Evolutionary conservation across 2,797 vertebrate genomes (phyloP), one percentile per base, ranked within the genome.

Genomic region (Oreochromis grahami): DNA sequence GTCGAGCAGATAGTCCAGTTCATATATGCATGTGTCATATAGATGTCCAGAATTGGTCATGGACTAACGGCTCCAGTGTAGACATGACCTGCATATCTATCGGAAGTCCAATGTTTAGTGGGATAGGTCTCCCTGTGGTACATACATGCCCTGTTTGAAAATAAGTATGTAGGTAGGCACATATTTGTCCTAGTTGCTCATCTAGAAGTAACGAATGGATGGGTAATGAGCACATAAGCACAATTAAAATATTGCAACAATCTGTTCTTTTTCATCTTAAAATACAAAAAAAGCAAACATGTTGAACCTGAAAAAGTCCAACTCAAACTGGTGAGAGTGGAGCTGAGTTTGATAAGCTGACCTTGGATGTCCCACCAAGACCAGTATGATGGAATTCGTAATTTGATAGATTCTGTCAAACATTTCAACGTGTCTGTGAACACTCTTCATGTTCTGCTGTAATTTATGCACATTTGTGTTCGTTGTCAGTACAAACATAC

Each of bases 401-500:
- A 29, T 70, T 60, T 65, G 14, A 81, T 65, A 38, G 52, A 65
- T 63, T 36, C 72, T 82, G 76, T 88, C 85, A 76, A 53, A 77
- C 14, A 36, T 10, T 48, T 14, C 4, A 26, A 21, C 17, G 2
- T 81, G 36, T 87, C 86, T 84, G 19, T 77, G 24, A 74, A 60
- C 10, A 21, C 10, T 4, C 48, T 76, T 43, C 56, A 34, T 79
- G 45, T 82, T 60, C 55, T 51, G 38, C n/a, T 52, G n/a, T 34
- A 32, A 52, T 77, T 41, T 48, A 56, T 81, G 45, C 32, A 77
- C 34, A 21, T 14, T 76, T 82, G 32, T 50, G 81, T 77, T 77
- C 43, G 15, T 77, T 84, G 88, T 89, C 84, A 48, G 15, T 48
- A 77, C 76, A 70, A 56, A 84, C 17, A 26, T 52, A 14, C 12